Evolutionary conservation across 2,797 vertebrate species (phyloP).

Genomic region (Echeneis naucrates): DNA sequence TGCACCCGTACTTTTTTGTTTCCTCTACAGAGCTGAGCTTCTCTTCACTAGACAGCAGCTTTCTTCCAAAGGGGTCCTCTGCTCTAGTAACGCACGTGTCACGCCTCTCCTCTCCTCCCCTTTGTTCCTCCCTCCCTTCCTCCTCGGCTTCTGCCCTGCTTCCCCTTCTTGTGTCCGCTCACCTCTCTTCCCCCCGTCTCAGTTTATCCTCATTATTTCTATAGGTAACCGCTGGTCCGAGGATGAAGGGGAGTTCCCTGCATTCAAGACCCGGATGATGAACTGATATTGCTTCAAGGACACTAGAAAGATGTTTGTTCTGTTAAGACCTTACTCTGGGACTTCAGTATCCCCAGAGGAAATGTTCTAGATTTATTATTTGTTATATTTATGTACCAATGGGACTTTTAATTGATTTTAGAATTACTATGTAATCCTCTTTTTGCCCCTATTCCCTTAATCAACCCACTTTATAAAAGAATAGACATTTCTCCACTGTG

Average conservation of each 20-base stretch:
- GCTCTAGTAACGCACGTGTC: conserved; percentile 78
- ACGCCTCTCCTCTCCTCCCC: conserved; percentile 57
- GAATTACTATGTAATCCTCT: conserved; percentile 72
- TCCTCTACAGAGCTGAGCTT: conserved; percentile 15
- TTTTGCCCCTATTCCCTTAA: conserved; percentile 58
- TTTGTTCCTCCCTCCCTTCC: not conserved
- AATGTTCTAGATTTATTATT: conserved; percentile 89
- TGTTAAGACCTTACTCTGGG: conserved; percentile 86
- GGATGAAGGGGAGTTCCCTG: conserved; percentile 76
- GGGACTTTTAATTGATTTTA: conserved; percentile 88
- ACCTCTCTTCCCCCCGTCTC: conserved; percentile 62
- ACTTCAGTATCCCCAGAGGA: conserved; percentile 86
- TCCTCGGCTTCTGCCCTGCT: conserved; percentile 37
- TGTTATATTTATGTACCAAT: conserved; percentile 93
- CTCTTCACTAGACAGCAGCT: conserved; percentile 47
- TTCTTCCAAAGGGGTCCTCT: conserved; percentile 35
- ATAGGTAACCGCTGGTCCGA: conserved; percentile 89
- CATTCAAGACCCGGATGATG: conserved; percentile 81
- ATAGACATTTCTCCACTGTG: conserved; percentile 59
- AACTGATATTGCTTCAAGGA: conserved; percentile 83
- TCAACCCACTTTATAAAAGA: conserved; percentile 66
- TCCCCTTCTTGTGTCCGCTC: conserved; percentile 17
- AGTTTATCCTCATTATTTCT: conserved; percentile 99
- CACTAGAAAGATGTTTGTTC: conserved; percentile 78
- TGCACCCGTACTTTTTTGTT: not conserved